Evolutionary conservation across 2,113 vertebrate species (phyloP).

Genomic region (Antennarius striatus): DNA sequence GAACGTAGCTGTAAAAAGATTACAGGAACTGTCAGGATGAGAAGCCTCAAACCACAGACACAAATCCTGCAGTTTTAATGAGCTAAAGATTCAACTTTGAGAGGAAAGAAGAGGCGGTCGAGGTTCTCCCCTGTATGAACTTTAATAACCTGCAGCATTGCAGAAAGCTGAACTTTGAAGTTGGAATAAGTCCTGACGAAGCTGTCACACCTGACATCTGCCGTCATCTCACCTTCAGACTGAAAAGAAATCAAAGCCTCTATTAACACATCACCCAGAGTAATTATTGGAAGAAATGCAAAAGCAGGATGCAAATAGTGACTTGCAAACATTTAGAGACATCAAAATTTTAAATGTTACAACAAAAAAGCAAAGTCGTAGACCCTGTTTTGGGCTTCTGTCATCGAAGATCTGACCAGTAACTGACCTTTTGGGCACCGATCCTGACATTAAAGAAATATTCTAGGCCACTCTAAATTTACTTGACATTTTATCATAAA

Average conservation of each 20-base stretch:
- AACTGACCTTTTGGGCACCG: neutral
- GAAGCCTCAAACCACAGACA: slow-evolving; percentile 30
- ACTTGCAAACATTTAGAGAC: too few relatives aligned
- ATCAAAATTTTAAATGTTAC: too few relatives aligned
- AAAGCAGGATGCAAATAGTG: neutral
- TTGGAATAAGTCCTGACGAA: neutral
- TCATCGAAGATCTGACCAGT: neutral
- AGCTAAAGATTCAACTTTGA: slow-evolving; percentile 36
- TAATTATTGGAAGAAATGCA: neutral
- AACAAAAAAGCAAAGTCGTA: too few relatives aligned
- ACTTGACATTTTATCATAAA: neutral
- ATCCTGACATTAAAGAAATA: neutral
- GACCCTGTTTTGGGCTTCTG: neutral
- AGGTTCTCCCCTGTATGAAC: slow-evolving; percentile 12
- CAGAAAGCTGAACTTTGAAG: slow-evolving; percentile 38
- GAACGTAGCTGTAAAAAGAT: slow-evolving; percentile 41
- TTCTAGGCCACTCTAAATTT: too few relatives aligned
- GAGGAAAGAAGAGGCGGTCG: slow-evolving; percentile 10
- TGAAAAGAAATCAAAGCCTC: slow-evolving; percentile 6
- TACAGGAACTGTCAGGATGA: slow-evolving; percentile 45
- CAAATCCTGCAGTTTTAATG: slow-evolving; percentile 45
- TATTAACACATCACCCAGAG: neutral
- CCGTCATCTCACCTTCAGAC: neutral
- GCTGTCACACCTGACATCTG: slow-evolving; percentile 23
- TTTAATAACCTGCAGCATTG: slow-evolving; percentile 31